Conservation (phyloP, 2,797 vertebrate species). For the Siniperca undulata region DNA sequence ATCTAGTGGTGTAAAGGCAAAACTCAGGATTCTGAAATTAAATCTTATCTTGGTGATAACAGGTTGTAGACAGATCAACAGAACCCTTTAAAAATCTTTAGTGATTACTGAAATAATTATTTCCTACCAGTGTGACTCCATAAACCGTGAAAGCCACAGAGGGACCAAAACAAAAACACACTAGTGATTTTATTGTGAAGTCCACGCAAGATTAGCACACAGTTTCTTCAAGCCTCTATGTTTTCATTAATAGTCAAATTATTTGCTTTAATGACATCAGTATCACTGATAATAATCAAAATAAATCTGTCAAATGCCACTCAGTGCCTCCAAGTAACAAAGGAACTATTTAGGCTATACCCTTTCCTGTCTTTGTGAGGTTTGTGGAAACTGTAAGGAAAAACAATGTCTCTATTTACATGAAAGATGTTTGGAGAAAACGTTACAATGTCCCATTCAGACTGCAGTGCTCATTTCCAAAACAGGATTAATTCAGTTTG, state of each 20-base stretch:
- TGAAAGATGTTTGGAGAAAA: background rate
- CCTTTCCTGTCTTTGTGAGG: constrained; percentile 50
- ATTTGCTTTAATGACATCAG: constrained; percentile 30
- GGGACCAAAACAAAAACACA: constrained; percentile 8
- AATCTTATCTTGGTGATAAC: background rate
- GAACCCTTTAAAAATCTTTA: background rate
- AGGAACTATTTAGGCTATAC: background rate
- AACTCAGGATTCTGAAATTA: background rate
- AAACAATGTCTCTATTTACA: background rate
- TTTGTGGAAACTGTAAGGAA: constrained; percentile 2
- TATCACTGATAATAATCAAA: background rate
- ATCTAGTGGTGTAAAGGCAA: constrained; percentile 48
- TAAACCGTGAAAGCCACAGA: background rate
- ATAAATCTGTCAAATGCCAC: constrained; percentile 6
- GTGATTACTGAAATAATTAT: background rate
- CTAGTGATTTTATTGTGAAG: background rate
- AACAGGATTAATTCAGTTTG: constrained; percentile 9
- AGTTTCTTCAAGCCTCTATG: constrained; percentile 44
- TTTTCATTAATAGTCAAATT: background rate
- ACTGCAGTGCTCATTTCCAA: background rate
- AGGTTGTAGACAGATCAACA: background rate
- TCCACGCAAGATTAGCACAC: background rate
- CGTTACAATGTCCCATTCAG: background rate
- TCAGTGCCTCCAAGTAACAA: background rate
- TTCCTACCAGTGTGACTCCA: background rate